Percentiles rank a stretch among this genome's conserved stretches.
Conservation (phyloP, 2,113 vertebrate species). For the Calidris pugnax region DNA sequence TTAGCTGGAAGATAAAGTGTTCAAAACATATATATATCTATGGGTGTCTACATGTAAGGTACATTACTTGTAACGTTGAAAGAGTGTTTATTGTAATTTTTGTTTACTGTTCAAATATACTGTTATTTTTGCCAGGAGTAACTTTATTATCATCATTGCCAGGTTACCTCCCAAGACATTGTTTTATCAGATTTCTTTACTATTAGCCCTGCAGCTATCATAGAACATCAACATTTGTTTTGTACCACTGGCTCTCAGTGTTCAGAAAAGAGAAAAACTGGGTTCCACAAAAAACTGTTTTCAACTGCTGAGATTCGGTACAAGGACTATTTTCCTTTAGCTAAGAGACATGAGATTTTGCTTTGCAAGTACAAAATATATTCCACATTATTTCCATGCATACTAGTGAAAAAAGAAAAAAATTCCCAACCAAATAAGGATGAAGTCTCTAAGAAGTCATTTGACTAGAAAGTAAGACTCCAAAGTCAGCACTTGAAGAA, state of each 20-base stretch:
- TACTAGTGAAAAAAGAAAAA: not conserved
- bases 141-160: not conserved
- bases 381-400: not conserved
- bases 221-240: slow-evolving; percentile 25
- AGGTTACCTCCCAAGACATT: not conserved
- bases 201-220: not conserved
- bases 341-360: not conserved
- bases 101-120: not conserved
- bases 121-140: not conserved
- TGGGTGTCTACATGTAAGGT: not conserved
- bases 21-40: not conserved
- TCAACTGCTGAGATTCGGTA: not conserved
- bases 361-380: not conserved
- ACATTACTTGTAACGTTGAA: not conserved
- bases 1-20: not conserved
- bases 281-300: not conserved
- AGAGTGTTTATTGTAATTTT: not conserved
- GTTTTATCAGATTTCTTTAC: slow-evolving; percentile 44
- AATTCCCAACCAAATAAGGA: not conserved
- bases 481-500: not conserved
- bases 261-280: not conserved
- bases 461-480: not conserved
- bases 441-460: not conserved
- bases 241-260: not conserved
- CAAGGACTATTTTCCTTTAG: not conserved